phyloP scores from a whole-genome alignment of 2,888 invertebrate species.

The Helleia helle region DNA sequence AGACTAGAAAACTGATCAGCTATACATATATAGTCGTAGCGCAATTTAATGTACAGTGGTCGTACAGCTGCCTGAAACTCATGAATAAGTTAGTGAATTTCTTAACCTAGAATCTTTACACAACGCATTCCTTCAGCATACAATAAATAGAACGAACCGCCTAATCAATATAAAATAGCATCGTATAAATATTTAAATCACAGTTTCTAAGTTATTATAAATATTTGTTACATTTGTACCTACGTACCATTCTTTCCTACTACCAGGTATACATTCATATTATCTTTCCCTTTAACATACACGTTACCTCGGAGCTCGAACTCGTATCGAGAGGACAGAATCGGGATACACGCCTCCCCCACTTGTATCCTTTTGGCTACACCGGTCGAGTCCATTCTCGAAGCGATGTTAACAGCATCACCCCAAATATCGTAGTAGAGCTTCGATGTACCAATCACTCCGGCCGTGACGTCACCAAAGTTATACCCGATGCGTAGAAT shows the following conservation, averaged over 20 bases:
- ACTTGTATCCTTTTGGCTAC: slow-evolving; percentile 89
- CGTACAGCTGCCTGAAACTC: slow-evolving; percentile 32
- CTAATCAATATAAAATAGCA: slow-evolving; percentile 16
- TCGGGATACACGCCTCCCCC: slow-evolving; percentile 81
- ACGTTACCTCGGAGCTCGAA: slow-evolving; percentile 95
- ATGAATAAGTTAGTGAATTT: slow-evolving; percentile 48
- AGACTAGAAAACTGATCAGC: slow-evolving; percentile 69
- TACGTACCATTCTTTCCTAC: slow-evolving; percentile 68
- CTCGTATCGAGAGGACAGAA: slow-evolving; percentile 82
- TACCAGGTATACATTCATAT: slow-evolving; percentile 92
- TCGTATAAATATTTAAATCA: slow-evolving; percentile 47
- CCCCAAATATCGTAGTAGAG: slow-evolving; percentile 99
- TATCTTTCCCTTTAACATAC: slow-evolving; percentile 96
- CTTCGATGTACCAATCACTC: slow-evolving; percentile 96
- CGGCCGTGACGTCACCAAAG: slow-evolving; percentile 96
- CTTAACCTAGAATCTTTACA: slow-evolving; percentile 47
- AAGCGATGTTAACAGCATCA: slow-evolving; percentile 97
- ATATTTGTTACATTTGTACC: slow-evolving; percentile 29
- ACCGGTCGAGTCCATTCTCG: slow-evolving; percentile 97
- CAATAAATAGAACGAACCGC: slow-evolving; percentile 25
- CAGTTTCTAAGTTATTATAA: slow-evolving; percentile 61
- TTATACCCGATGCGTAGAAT: slow-evolving; percentile 92
- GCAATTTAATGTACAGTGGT: slow-evolving; percentile 23
- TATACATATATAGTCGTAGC: slow-evolving; percentile 45
- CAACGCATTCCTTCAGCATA: slow-evolving; percentile 31